These are phyloP conservation scores for Ciona savignyi DNA, from an alignment of 23 tunicate genomes.

Conservation along the genomic window DNA sequence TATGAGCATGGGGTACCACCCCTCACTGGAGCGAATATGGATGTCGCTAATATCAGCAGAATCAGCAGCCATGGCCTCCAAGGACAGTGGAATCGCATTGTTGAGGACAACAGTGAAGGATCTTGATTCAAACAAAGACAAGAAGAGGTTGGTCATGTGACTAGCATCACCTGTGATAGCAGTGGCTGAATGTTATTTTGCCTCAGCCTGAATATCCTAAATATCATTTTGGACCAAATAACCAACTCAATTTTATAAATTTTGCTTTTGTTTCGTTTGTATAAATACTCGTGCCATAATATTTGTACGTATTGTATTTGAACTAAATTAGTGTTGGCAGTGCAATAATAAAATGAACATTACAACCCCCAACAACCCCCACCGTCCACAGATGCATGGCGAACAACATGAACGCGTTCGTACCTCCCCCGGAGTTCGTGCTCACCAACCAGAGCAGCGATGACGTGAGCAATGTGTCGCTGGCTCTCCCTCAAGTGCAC, in stretches of 20 bases:
- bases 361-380: not conserved
- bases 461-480: conserved; percentile 43
- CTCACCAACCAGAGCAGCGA: conserved; percentile 46
- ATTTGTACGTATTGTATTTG: not conserved
- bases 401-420: conserved; percentile 28
- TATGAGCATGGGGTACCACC: conserved; percentile 47
- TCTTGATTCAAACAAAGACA: conserved; percentile 35
- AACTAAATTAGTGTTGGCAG: not conserved
- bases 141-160: conserved; percentile 48
- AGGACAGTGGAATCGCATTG: conserved; percentile 17
- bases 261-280: not conserved
- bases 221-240: no score
- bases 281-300: not conserved
- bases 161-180: no score
- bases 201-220: no score
- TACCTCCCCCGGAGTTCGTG: conserved; percentile 31
- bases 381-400: conserved; percentile 41
- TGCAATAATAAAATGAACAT: not conserved
- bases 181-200: no score
- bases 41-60: conserved; percentile 37
- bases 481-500: conserved; percentile 48
- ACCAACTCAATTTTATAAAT: no score
- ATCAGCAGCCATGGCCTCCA: conserved; percentile 35
- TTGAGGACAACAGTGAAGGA: conserved; percentile 30
- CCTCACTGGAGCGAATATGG: conserved; percentile 49